Evolutionary conservation across 2,888 invertebrate species (phyloP).

Genomic region (Volucella bombylans): DNA sequence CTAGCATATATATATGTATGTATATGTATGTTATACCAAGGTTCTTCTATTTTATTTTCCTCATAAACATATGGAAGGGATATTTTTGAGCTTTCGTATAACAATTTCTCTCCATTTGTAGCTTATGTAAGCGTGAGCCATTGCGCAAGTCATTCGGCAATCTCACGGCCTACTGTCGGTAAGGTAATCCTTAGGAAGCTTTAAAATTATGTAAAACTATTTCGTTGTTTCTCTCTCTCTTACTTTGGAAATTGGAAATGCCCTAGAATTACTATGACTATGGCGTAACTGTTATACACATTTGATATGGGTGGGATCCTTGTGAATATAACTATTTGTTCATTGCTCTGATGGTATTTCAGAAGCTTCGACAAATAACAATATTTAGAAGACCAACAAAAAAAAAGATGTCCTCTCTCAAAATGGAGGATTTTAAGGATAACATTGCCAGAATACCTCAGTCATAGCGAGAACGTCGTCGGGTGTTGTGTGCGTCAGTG

Average conservation of each 20-base stretch:
- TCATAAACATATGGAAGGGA: conserved; percentile 53
- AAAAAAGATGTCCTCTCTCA: conserved; percentile 54
- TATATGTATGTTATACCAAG: not conserved
- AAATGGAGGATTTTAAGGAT: conserved; percentile 69
- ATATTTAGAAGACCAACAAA: conserved; percentile 22
- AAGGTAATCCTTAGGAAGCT: conserved; percentile 55
- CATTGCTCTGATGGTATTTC: conserved; percentile 40
- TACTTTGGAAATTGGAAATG: not conserved
- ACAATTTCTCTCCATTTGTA: conserved; percentile 31
- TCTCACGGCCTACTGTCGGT: conserved; percentile 38
- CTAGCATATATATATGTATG: not conserved
- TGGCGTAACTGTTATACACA: conserved; percentile 63
- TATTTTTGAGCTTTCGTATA: conserved; percentile 47
- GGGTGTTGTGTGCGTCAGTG: conserved; percentile 81
- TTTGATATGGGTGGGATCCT: conserved; percentile 70
- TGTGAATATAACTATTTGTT: conserved; percentile 34
- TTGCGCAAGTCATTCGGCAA: conserved; percentile 50
- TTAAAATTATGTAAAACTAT: conserved; percentile 60
- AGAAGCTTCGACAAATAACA: conserved; percentile 39
- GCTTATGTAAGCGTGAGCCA: conserved; percentile 55
- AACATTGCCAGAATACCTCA: conserved; percentile 77
- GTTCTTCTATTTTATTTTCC: conserved; percentile 9
- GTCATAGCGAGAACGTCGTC: conserved; percentile 83
- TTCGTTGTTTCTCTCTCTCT: conserved; percentile 34
- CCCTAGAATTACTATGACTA: conserved; percentile 46